Percentiles rank a stretch among this genome's conserved stretches.
phyloP scores from a whole-genome alignment of 1,140 invertebrate species.

The Penaeus vannamei region DNA sequence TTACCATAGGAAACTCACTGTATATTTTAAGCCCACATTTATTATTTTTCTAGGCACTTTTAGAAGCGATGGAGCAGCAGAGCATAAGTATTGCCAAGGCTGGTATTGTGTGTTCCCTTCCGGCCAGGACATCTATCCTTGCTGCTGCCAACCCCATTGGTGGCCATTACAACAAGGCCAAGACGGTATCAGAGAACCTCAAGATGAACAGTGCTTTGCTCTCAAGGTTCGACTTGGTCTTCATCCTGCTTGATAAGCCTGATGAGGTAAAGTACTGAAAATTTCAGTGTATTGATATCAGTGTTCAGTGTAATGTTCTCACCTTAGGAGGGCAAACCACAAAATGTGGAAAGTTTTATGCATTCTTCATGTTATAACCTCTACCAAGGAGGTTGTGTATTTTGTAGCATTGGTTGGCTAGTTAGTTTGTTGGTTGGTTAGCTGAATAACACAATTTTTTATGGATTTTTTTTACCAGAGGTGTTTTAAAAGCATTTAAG shows the following conservation, averaged over 20 bases:
- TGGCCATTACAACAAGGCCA: constrained; percentile 89
- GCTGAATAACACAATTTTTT: too few relatives aligned
- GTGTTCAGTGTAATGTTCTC: too few relatives aligned
- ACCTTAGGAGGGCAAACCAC: too few relatives aligned
- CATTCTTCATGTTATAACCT: too few relatives aligned
- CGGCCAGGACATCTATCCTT: constrained; percentile 79
- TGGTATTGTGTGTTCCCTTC: constrained; percentile 72
- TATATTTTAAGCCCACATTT: too few relatives aligned
- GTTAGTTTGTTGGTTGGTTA: too few relatives aligned
- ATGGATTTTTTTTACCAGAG: too few relatives aligned
- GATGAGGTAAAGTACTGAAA: constrained; percentile 77
- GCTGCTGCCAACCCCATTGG: constrained; percentile 93
- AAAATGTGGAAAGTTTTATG: too few relatives aligned
- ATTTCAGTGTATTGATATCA: constrained; percentile 8
- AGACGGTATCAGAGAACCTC: constrained; percentile 92
- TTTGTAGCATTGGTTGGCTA: too few relatives aligned
- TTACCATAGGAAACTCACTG: too few relatives aligned
- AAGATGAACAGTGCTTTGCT: constrained; percentile 87
- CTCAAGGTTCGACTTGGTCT: constrained; percentile 94
- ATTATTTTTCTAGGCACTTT: constrained; percentile 75
- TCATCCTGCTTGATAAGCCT: constrained; percentile 90
- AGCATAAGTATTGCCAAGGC: constrained; percentile 89
- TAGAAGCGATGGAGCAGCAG: constrained; percentile 97
- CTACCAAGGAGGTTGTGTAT: too few relatives aligned
- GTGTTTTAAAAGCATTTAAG: too few relatives aligned